Base-by-base conservation (phyloP, 2,113 vertebrate species). In the Stomatorhinus ivindoensis region DNA sequence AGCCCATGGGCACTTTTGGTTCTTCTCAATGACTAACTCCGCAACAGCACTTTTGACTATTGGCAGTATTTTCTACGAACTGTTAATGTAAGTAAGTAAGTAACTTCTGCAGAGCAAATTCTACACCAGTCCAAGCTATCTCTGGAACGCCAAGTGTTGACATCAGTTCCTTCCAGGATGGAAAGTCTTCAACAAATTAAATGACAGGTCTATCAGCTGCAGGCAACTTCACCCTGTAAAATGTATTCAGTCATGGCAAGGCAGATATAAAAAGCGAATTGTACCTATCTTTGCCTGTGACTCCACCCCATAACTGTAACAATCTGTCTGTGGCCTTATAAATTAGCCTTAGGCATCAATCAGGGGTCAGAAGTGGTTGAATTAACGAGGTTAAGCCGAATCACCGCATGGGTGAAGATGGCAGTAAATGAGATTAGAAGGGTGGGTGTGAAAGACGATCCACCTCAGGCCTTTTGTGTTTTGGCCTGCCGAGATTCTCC, bases 401-500 rank as follows among this genome's bases (percentile, higher is more conserved):
- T 95, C 92, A 94, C 94, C 91, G 89, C 58, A 24, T 13, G 91
- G 91, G 94, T 90, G 93, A 92, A 95, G 93, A 94, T 94, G 94
- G 94, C 88, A 91, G 89, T 76, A 92, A 95, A 96, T 92, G 46
- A 89, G 93, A 95, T 96, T 96, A 96, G 93, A 89, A 95, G 35
- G 95, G 94, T 93, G 91, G 90, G 89, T 47, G 86, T 86, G 95
- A 92, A 95, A 96, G 94, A 93, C 90, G 95, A 96, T 96, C 94
- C 89, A 96, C 94, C 93, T 90, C 89, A 92, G 90, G 86, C 13
- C 88, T 89, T 88, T 53, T 89, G 48, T n/a, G 53, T 61, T 44
- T 61, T 44, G 55, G 11, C 42, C 35, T 53, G 17, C 27, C 24
- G 4, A 13, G 19, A n/a, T n/a, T 58, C 87, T 50, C 31, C 13